These are phyloP conservation scores for Notechis scutatus DNA, from an alignment of 2,113 vertebrate species.

Conservation along the genomic window DNA sequence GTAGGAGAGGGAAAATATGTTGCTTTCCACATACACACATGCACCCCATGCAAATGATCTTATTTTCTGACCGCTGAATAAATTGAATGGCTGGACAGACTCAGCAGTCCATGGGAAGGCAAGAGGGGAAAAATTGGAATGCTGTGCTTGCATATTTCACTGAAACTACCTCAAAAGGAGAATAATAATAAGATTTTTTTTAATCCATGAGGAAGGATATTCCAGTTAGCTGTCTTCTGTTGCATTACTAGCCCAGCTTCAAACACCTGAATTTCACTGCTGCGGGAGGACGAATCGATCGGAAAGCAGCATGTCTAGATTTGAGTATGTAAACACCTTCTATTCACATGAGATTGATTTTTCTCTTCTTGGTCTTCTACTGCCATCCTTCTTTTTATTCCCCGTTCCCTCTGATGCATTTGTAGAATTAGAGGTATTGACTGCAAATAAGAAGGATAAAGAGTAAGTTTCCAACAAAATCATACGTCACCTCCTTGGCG, in stretches of 20 bases:
- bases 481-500: conserved; percentile 31
- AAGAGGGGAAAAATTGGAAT: not conserved
- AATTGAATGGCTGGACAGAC: conserved; percentile 38
- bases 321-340: conserved; percentile 60
- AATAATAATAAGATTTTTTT: not conserved
- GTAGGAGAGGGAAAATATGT: not conserved
- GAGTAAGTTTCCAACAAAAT: conserved; percentile 28
- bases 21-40: not conserved
- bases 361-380: not conserved
- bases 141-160: conserved; percentile 40
- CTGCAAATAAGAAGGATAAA: conserved; percentile 54
- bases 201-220: not conserved
- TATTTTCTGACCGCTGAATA: conserved; percentile 44
- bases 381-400: not conserved
- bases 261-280: conserved; percentile 30
- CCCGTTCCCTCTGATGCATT: conserved; percentile 61
- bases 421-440: conserved; percentile 62
- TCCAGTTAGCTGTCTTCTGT: conserved; percentile 9
- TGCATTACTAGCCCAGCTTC: conserved; percentile 1
- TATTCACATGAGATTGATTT: conserved; percentile 69
- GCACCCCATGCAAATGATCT: conserved; percentile 39
- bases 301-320: conserved; percentile 53
- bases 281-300: conserved; percentile 53
- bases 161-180: conserved; percentile 5
- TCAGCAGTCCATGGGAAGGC: conserved; percentile 8